Evolutionary conservation across 2,888 invertebrate genomes (phyloP).

Genomic region (Acanthosoma haemorrhoidale): DNA sequence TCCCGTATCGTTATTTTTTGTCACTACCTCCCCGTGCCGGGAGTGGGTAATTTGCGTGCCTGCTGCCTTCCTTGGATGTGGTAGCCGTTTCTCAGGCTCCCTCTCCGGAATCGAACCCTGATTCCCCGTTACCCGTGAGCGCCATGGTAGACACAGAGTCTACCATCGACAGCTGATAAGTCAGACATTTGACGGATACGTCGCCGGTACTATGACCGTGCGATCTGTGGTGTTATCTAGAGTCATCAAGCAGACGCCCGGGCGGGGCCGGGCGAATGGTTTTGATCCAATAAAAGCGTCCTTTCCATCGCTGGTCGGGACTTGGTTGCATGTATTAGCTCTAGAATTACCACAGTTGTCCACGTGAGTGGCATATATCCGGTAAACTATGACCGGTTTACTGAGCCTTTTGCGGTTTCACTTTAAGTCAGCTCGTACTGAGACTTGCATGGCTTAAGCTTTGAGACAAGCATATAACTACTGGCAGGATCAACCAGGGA

Average conservation of each 20-base stretch:
- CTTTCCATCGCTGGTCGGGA: constrained; percentile 48
- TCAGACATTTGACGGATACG: too few relatives aligned
- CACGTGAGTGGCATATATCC: too few relatives aligned
- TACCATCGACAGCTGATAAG: constrained; percentile 64
- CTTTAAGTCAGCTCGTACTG: constrained; percentile 55
- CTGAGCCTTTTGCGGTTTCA: constrained; percentile 58
- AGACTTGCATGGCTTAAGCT: constrained; percentile 64
- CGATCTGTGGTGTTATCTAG: too few relatives aligned
- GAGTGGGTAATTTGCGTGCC: constrained; percentile 63
- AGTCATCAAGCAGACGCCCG: constrained; percentile 54
- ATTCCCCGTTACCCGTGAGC: constrained; percentile 67
- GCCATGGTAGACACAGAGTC: constrained; percentile 62
- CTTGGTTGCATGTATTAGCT: constrained; percentile 41
- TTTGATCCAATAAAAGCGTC: constrained; percentile 55
- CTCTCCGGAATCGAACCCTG: constrained; percentile 69
- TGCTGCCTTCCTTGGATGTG: constrained; percentile 68
- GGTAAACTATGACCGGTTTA: constrained; percentile 58
- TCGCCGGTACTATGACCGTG: too few relatives aligned
- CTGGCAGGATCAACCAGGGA: constrained; percentile 56
- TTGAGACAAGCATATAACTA: constrained; percentile 63
- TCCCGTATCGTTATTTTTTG: constrained; percentile 64
- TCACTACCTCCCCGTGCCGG: constrained; percentile 59
- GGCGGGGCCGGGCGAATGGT: constrained; percentile 53
- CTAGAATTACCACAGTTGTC: constrained; percentile 61
- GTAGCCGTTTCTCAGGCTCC: constrained; percentile 65